Conservation (phyloP, 1,140 invertebrate genomes). For the Zaprionus ghesquierei region DNA sequence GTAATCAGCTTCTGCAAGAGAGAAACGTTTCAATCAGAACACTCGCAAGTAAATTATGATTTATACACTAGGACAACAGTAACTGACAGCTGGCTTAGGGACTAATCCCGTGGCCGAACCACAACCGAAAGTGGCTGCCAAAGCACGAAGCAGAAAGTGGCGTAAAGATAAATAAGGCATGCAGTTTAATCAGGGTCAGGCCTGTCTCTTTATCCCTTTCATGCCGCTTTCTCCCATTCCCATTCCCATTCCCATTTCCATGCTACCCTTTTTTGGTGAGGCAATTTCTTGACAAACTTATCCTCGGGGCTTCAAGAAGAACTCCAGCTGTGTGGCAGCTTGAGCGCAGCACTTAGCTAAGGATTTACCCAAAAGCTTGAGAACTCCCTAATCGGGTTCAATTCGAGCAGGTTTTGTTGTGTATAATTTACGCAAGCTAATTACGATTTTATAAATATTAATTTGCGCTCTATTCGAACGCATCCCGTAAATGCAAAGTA, state of each 20-base stretch:
- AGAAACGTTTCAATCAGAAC: neutral
- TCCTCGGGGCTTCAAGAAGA: neutral
- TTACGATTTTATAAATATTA: slow-evolving; percentile 2
- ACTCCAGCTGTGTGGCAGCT: neutral
- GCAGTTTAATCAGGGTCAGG: neutral
- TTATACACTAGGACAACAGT: neutral
- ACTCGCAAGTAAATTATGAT: neutral
- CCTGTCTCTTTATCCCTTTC: too few relatives aligned
- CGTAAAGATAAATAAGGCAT: neutral
- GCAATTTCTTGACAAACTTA: neutral
- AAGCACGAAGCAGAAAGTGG: too few relatives aligned
- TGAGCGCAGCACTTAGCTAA: neutral
- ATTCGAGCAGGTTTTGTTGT: neutral
- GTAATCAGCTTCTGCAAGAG: slow-evolving; percentile 93
- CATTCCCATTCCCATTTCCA: neutral
- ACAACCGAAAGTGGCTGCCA: neutral
- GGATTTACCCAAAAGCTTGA: too few relatives aligned
- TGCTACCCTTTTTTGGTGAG: neutral
- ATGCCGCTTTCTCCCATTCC: neutral
- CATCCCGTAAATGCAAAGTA: neutral
- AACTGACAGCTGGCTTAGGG: neutral
- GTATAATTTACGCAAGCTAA: neutral
- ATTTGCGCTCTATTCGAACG: neutral
- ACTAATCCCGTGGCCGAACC: neutral
- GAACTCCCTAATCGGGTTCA: neutral